Evolutionary conservation across 1,140 invertebrate species (phyloP).

Genomic region (Latrodectus geometricus): DNA sequence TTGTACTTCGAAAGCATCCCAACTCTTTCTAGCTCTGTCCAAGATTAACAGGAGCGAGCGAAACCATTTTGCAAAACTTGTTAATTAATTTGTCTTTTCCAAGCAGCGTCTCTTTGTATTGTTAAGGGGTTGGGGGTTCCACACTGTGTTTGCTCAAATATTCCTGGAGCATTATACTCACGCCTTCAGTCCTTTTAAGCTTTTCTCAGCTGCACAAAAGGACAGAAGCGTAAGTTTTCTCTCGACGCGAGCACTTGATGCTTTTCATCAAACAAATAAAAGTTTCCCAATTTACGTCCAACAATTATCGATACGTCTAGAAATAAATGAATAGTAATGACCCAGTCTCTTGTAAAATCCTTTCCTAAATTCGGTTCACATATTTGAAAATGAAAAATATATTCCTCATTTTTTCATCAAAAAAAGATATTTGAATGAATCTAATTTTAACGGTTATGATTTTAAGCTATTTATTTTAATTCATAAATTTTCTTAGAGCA

Average conservation of each 20-base stretch:
- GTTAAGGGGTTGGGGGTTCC: not conserved
- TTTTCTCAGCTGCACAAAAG: not conserved
- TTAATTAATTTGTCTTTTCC: slow-evolving; percentile 58
- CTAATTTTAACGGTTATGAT: too few species aligned
- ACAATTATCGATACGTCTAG: not conserved
- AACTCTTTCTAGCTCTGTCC: slow-evolving; percentile 4
- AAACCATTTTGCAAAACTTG: slow-evolving; percentile 47
- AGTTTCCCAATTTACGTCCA: not conserved
- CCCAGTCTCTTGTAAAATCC: not conserved
- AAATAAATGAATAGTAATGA: not conserved
- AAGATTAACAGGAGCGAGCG: slow-evolving; percentile 30
- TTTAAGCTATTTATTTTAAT: too few species aligned
- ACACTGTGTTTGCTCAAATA: slow-evolving; percentile 19
- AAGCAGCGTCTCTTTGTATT: slow-evolving; percentile 10
- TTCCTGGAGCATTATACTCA: not conserved
- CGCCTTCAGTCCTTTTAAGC: slow-evolving; percentile 25
- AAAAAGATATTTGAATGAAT: too few species aligned
- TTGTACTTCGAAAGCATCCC: not conserved
- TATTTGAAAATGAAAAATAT: too few species aligned
- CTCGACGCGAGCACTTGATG: slow-evolving; percentile 8
- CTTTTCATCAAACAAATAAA: slow-evolving; percentile 33
- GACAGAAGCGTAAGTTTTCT: slow-evolving; percentile 27
- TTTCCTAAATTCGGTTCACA: too few species aligned
- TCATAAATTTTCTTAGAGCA: too few species aligned
- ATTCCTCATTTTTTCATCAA: too few species aligned